phyloP scores from a whole-genome alignment of 1,140 invertebrate species.

The Musca vetustissima region DNA sequence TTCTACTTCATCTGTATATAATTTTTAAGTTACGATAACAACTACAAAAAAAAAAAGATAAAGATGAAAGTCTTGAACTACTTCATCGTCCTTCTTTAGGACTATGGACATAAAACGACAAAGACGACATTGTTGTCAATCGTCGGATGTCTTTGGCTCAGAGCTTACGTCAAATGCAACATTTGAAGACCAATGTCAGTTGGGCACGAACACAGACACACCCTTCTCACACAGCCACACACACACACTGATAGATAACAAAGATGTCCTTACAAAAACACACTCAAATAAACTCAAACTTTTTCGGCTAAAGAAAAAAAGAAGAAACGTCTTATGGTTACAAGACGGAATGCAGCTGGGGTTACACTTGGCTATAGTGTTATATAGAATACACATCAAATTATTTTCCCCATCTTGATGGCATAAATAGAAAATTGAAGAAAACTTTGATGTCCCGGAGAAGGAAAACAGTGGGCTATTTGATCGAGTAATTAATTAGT shows the following conservation, averaged over 20 bases:
- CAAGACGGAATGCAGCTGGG: not conserved
- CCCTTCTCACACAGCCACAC: no score
- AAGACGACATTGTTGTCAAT: conserved; percentile 17
- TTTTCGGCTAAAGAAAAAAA: no score
- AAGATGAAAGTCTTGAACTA: not conserved
- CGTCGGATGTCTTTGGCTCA: conserved; percentile 18
- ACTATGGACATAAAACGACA: not conserved
- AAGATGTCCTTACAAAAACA: no score
- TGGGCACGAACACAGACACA: not conserved
- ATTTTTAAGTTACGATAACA: not conserved
- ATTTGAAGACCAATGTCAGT: conserved; percentile 17
- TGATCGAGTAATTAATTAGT: no score
- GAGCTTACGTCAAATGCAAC: conserved; percentile 22
- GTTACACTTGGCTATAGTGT: not conserved
- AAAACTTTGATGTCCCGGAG: no score
- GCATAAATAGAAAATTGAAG: no score
- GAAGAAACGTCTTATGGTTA: no score
- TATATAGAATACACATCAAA: not conserved
- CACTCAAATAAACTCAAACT: no score
- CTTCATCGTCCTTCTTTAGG: no score
- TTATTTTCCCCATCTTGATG: not conserved
- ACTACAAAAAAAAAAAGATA: not conserved
- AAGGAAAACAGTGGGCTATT: no score
- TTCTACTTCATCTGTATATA: conserved; percentile 8
- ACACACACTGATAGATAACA: no score